Base-by-base conservation (phyloP, 2,888 invertebrate genomes). In the Drosophila histrio region DNA sequence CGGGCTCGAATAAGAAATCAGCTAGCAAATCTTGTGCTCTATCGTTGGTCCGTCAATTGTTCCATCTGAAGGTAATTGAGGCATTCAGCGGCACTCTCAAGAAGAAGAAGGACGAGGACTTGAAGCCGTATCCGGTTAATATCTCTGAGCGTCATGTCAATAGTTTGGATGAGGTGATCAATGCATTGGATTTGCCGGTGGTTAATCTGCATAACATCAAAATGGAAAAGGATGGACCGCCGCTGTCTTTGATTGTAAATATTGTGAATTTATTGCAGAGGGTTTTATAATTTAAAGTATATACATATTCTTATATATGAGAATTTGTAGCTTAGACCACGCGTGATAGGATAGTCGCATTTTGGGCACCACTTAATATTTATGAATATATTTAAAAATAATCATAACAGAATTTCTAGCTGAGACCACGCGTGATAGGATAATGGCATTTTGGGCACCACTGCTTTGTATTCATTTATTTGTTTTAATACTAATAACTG, bases 1-100 rank as follows among this genome's bases (percentile, higher is more conserved):
- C 97, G 8, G 99, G 98, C 0, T 99, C 98, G 0, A 99, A 97
- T 91, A 99, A 99, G 91, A 98, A 98, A 91, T 95, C 96, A 0
- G 98, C 99, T 0, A 98, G 98, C 88, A 98, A 98, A 92, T 97
- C 97, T 17, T 99, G 99, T 91, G 99, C 99, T 0, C 92, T 99
- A 34, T 99, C 99, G 0, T 92, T 99, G 13, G 97, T 99, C 0
- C 93, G 99, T 1, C 99, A 99, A 89, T 92, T 99, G 32, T 99
- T 95, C 92, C 99, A 99, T 93, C 94, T 98, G 74, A 96, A 97
- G 52, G 97, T 98, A 0, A 96, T 99, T 72, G 98, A 98, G 90
- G 94, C 97, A 0, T 98, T 95, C 91, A 94, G 95, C 64, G 97
- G 97, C 0, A 95, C 96, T 0, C 90, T 97, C 63, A 98, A 98